Conservation (phyloP, 2,797 vertebrate genomes). For the Coracias cyanogaster region DNA sequence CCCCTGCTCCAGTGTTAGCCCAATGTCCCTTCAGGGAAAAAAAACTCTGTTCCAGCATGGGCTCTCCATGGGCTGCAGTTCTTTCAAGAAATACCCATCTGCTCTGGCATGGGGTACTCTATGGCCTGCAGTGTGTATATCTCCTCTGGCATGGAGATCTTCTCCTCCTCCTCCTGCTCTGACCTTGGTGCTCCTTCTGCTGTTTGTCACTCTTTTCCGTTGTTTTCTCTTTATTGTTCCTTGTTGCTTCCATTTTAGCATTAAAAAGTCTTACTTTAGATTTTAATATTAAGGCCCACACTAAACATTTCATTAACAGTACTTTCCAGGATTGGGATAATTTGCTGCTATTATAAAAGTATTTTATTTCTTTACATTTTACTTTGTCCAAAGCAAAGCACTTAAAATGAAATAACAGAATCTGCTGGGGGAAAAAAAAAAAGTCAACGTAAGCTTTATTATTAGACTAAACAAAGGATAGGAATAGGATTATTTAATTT, state of each 20-base stretch:
- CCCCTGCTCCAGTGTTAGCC: fast-evolving
- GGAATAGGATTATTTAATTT: background rate
- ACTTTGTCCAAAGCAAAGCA: background rate
- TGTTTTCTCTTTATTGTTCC: background rate
- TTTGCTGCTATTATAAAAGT: background rate
- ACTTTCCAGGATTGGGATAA: background rate
- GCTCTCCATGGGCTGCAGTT: background rate
- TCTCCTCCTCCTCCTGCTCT: background rate
- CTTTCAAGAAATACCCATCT: background rate
- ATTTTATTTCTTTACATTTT: background rate
- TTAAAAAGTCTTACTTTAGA: background rate
- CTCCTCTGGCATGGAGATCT: background rate
- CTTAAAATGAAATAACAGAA: background rate
- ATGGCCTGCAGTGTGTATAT: background rate
- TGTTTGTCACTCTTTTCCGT: background rate
- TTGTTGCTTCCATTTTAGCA: background rate
- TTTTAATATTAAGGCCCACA: background rate
- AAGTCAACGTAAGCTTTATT: background rate
- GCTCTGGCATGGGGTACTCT: background rate
- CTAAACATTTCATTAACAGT: background rate
- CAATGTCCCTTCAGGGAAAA: background rate
- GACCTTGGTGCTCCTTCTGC: background rate
- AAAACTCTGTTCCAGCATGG: fast-evolving
- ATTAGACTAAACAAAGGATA: background rate
- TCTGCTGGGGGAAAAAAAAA: background rate